These are phyloP conservation scores for Actinopyga echinites DNA, from an alignment of 53 echinoderm and acorn worm species.

Conservation along the genomic window DNA sequence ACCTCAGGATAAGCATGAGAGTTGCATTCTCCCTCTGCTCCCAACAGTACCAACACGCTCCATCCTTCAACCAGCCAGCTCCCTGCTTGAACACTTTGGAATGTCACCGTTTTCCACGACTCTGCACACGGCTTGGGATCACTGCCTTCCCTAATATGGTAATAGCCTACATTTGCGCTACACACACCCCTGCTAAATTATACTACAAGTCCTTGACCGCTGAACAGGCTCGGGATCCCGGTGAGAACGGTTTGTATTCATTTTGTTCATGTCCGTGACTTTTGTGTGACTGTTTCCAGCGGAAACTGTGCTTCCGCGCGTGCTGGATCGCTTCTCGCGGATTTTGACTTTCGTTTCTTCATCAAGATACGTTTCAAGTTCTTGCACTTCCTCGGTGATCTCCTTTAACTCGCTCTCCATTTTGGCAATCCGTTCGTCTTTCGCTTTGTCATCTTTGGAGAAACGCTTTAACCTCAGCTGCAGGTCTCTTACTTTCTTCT, in stretches of 20 bases:
- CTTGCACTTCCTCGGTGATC: conserved; percentile 68
- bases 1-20: too few species aligned
- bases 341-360: conserved; percentile 60
- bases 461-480: conserved; percentile 91
- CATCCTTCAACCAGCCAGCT: too few species aligned
- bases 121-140: too few species aligned
- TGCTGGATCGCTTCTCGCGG: conserved; percentile 35
- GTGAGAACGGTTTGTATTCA: conserved; percentile 26
- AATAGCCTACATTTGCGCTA: too few species aligned
- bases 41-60: too few species aligned
- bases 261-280: conserved; percentile 1
- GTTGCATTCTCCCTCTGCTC: too few species aligned
- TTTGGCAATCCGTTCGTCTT: conserved; percentile 79
- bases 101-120: too few species aligned
- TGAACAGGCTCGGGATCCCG: conserved; percentile 53
- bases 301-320: conserved; percentile 2
- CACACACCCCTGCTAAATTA: conserved; percentile 47
- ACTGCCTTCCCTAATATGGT: too few species aligned
- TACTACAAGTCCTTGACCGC: conserved; percentile 77
- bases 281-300: conserved; percentile 17
- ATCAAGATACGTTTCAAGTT: conserved; percentile 80
- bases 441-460: conserved; percentile 89
- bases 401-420: conserved; percentile 83
- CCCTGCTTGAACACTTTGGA: too few species aligned
- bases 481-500: conserved; percentile 79